These are phyloP conservation scores for Anabacerthia variegaticeps DNA, from an alignment of 2,797 vertebrate genomes.

Conservation along the genomic window DNA sequence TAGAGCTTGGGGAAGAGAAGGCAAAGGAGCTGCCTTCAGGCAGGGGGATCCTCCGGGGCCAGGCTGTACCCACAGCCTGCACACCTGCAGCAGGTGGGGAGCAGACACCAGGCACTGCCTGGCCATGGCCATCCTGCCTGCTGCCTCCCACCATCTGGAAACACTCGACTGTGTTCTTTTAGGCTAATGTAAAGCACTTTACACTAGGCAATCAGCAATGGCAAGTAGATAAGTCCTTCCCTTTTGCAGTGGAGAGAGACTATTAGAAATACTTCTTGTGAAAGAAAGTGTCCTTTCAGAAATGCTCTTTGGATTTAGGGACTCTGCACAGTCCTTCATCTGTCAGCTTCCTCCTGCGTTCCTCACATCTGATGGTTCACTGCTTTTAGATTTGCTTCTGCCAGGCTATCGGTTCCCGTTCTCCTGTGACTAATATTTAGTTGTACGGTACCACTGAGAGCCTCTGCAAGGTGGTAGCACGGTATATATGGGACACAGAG, in stretches of 20 bases:
- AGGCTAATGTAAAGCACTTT: background rate
- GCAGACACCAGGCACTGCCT: background rate
- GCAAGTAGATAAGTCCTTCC: background rate
- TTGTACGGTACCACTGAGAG: background rate
- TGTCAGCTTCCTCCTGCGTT: constrained; percentile 20
- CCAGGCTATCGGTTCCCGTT: background rate
- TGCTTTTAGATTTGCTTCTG: constrained; percentile 58
- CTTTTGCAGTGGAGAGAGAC: background rate
- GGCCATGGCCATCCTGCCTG: background rate
- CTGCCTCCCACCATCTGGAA: background rate
- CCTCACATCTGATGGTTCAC: constrained; percentile 31
- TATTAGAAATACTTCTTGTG: background rate
- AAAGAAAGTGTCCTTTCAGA: constrained; percentile 17
- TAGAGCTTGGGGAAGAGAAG: background rate
- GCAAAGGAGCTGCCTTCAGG: background rate
- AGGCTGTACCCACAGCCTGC: background rate
- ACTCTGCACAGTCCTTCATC: constrained; percentile 44
- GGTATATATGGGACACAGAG: background rate
- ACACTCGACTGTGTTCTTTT: background rate
- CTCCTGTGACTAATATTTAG: constrained; percentile 44
- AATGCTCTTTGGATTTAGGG: constrained; percentile 20
- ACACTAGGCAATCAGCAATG: background rate
- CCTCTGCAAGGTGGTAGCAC: background rate
- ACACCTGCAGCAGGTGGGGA: background rate
- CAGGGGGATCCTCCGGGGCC: background rate